Percentiles rank a stretch among this genome's conserved stretches.
Conservation (phyloP, 2,113 vertebrate species). For the Alligator mississippiensis region DNA sequence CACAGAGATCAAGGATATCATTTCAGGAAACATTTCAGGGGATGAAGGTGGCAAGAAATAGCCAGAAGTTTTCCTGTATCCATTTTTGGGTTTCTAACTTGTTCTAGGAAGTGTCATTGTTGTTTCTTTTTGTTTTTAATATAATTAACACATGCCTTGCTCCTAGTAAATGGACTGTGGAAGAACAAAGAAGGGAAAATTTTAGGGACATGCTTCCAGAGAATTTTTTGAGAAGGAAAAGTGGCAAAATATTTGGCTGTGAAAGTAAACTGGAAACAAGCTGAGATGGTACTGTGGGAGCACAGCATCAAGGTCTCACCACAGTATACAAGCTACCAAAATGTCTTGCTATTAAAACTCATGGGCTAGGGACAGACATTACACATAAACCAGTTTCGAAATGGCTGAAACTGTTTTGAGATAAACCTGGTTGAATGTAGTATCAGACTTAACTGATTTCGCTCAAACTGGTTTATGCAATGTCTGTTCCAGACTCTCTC, state of each 20-base stretch:
- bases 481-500: too few species aligned
- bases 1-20: neutral
- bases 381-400: too few species aligned
- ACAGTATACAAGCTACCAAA: too few species aligned
- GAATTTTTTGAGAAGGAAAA: neutral
- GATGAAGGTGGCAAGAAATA: neutral
- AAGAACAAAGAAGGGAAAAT: neutral
- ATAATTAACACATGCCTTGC: accelerated
- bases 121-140: neutral
- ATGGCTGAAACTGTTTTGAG: too few species aligned
- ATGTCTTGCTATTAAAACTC: too few species aligned
- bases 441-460: too few species aligned
- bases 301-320: neutral
- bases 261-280: neutral
- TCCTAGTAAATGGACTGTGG: neutral
- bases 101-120: neutral
- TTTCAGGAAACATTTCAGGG: neutral
- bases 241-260: neutral
- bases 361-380: too few species aligned
- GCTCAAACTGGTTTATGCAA: too few species aligned
- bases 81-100: neutral
- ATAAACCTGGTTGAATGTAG: too few species aligned
- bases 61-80: neutral
- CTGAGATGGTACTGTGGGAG: neutral
- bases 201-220: neutral